Evolutionary conservation across 2,113 vertebrate species (phyloP).

Genomic region (Tympanuchus pallidicinctus): DNA sequence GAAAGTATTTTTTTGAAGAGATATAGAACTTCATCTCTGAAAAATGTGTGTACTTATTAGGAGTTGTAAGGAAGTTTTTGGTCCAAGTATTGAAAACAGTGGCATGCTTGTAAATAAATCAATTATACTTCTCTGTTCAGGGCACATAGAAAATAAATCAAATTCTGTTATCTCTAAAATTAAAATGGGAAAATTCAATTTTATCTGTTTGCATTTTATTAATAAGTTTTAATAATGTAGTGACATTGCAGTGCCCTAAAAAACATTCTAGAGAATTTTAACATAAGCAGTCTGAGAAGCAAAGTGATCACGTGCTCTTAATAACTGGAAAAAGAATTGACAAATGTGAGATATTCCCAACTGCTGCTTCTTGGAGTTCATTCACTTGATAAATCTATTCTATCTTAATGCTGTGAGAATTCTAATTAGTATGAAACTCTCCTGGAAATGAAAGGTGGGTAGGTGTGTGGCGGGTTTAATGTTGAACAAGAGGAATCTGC

Average conservation of each 20-base stretch:
- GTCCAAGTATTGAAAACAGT: not conserved
- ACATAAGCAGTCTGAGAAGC: not conserved
- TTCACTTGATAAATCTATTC: slow-evolving; percentile 12
- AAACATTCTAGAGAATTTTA: not conserved
- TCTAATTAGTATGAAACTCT: slow-evolving; percentile 22
- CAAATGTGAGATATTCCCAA: not conserved
- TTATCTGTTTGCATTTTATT: not conserved
- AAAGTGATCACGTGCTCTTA: not conserved
- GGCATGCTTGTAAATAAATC: not conserved
- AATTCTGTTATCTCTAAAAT: not conserved
- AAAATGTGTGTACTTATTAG: not conserved
- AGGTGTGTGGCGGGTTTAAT: not conserved
- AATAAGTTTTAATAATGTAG: not conserved
- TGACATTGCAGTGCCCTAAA: accelerated
- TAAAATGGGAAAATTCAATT: not conserved
- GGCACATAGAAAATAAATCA: not conserved
- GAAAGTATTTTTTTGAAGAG: not conserved
- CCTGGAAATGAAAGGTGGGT: slow-evolving; percentile 17
- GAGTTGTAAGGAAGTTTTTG: not conserved
- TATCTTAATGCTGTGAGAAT: slow-evolving; percentile 45
- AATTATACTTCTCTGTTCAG: not conserved
- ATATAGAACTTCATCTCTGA: not conserved
- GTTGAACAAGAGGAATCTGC: not conserved
- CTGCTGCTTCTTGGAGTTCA: not conserved
- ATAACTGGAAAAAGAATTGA: not conserved